phyloP scores from a whole-genome alignment of 2,888 invertebrate genomes.

The Rhagonycha fulva region DNA sequence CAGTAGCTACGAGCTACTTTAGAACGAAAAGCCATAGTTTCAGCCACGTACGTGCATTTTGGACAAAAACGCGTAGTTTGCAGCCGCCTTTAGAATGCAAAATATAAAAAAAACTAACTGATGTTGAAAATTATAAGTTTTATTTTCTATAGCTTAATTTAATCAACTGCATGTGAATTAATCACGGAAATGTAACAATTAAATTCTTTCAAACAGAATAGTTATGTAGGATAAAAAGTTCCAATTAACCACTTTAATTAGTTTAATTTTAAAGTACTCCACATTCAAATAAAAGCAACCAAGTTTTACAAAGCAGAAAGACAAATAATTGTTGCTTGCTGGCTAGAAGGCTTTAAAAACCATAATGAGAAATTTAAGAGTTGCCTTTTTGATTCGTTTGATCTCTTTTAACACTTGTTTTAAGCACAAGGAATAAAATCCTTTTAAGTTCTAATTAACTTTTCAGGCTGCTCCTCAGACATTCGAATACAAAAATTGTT shows the following conservation, averaged over 20 bases:
- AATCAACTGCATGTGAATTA: neutral
- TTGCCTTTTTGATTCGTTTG: conserved; percentile 30
- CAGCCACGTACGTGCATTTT: no score
- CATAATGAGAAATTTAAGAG: conserved; percentile 30
- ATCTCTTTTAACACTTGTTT: conserved; percentile 29
- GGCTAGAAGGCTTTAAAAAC: conserved; percentile 23
- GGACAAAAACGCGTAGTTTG: no score
- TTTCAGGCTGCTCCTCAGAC: conserved; percentile 9
- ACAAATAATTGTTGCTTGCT: conserved; percentile 27
- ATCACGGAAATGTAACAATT: neutral
- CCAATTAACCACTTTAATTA: conserved; percentile 25
- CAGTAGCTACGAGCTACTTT: no score
- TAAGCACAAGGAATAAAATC: conserved; percentile 27
- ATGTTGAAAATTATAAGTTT: no score
- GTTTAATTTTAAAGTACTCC: conserved; percentile 18
- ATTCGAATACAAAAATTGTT: neutral
- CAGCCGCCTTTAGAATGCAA: no score
- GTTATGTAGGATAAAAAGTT: neutral
- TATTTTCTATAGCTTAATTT: neutral
- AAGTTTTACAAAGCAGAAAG: conserved; percentile 19
- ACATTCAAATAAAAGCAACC: conserved; percentile 9
- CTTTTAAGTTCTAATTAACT: conserved; percentile 30
- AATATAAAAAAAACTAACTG: no score
- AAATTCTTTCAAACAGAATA: neutral
- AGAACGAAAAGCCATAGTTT: no score